Conservation (phyloP, 2,113 vertebrate genomes). For the Polypterus senegalus region DNA sequence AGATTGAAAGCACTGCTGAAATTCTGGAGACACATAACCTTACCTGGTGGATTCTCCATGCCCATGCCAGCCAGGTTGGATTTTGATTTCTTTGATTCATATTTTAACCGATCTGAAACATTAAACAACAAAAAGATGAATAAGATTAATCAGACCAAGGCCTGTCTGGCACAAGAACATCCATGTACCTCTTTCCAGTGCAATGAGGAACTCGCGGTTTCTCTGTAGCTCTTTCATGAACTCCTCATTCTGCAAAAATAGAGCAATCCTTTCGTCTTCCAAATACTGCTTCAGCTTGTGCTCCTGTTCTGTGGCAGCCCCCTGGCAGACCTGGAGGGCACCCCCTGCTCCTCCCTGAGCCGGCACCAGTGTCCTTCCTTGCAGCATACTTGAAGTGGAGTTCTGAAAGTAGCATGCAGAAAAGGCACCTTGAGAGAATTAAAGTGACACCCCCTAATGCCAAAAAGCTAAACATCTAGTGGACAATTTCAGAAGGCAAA, state of each 20-base stretch:
- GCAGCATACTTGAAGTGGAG: too few relatives aligned
- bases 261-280: constrained; percentile 84
- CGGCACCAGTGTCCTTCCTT: too few relatives aligned
- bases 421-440: too few relatives aligned
- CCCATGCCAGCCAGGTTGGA: constrained; percentile 48
- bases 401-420: too few relatives aligned
- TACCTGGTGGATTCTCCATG: constrained; percentile 50
- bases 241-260: constrained; percentile 93
- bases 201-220: constrained; percentile 85
- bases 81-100: constrained; percentile 89
- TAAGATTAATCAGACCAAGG: neutral
- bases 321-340: constrained; percentile 17
- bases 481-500: too few relatives aligned
- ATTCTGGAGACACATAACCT: neutral
- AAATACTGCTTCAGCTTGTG: constrained; percentile 85
- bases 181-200: constrained; percentile 79
- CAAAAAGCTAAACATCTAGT: too few relatives aligned
- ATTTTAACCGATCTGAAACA: constrained; percentile 92
- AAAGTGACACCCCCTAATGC: too few relatives aligned
- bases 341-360: constrained; percentile 14
- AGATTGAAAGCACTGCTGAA: neutral
- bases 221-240: constrained; percentile 95
- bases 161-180: neutral
- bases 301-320: constrained; percentile 60
- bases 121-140: constrained; percentile 9